These are phyloP conservation scores for Piscicola geometra DNA, from an alignment of 2,888 invertebrate species.

Conservation along the genomic window DNA sequence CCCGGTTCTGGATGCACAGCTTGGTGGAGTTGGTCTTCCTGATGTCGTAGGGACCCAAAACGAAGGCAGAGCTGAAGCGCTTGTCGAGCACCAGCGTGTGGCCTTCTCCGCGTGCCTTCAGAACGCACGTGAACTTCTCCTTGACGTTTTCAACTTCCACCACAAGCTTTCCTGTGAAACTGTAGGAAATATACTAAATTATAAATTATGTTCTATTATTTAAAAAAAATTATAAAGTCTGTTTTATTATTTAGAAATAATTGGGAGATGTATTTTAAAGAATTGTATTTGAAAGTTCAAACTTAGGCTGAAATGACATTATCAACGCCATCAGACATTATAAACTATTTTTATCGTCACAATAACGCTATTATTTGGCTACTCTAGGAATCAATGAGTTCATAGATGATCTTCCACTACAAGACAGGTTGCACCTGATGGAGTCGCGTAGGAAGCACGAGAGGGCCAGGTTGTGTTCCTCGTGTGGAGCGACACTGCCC, in stretches of 20 bases:
- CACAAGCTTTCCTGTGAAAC: conserved; percentile 54
- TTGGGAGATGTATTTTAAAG: no score
- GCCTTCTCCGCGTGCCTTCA: conserved; percentile 65
- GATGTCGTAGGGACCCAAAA: conserved; percentile 64
- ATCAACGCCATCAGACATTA: no score
- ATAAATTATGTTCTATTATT: no score
- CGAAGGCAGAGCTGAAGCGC: conserved; percentile 60
- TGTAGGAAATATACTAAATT: no score
- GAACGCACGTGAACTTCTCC: conserved; percentile 56
- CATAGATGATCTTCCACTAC: no score
- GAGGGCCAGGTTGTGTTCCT: conserved; percentile 49
- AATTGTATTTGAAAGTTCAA: no score
- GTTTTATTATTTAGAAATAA: neutral
- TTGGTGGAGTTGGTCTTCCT: conserved; percentile 49
- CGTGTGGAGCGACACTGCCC: conserved; percentile 53
- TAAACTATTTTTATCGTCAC: no score
- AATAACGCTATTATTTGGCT: no score
- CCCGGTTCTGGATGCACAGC: conserved; percentile 54
- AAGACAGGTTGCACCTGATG: conserved; percentile 50
- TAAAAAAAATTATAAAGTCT: neutral
- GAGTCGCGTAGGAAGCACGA: conserved; percentile 54
- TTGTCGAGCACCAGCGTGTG: conserved; percentile 66
- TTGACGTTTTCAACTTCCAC: conserved; percentile 55
- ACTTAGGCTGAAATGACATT: no score
- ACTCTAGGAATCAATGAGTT: no score